Base-by-base conservation (phyloP, 92 coral and sea anemone genomes). In the Bergia sp. region DNA sequence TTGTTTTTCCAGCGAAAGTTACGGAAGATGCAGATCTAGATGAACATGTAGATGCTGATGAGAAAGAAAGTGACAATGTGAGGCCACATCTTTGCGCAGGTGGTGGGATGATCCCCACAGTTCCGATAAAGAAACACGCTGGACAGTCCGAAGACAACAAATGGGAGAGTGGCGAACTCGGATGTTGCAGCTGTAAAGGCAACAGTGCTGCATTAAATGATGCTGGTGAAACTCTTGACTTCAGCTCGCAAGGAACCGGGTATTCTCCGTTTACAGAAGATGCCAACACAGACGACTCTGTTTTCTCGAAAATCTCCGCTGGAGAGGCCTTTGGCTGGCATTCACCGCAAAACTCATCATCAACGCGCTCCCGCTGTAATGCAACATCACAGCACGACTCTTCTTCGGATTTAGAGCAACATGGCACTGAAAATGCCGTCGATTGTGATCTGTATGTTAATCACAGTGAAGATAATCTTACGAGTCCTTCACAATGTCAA, bases 1-100 rank as follows among this genome's bases (percentile, higher is more conserved):
- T 84, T 47, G 87, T 84, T 45, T 84, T 84, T 23, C 87, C 79
- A 4, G 79, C 87, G 5, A 45, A 72, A 6, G 49, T 84, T 69
- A 69, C 77, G 3, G 79, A 84, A 45, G 87, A 69, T 72, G 38
- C 75, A 5, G 61, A 72, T 11, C 3, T 20, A 11, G 44, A 84
- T 3, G 18, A 40, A 7, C 29, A 44, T 1, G 7, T 15, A 0
- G 9, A n/a, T 16, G 77, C 21, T 37, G 55, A 36, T 13, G 67
- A 66, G 8, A 65, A 5, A 21, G 69, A 11, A 7, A 49, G 38
- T 37, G 66, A 23, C 36, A 65, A 39, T 61, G 29, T 3, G 39
- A 82, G 38, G 12, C 13, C 53, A 41, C 50, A n/a, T 42, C 50
- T 18, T 38, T 55, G 66, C 42, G 85, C 23, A 44, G 37, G 44